Evolutionary conservation across 2,797 vertebrate species (phyloP).

Genomic region (Triplophysa yarkandensis): DNA sequence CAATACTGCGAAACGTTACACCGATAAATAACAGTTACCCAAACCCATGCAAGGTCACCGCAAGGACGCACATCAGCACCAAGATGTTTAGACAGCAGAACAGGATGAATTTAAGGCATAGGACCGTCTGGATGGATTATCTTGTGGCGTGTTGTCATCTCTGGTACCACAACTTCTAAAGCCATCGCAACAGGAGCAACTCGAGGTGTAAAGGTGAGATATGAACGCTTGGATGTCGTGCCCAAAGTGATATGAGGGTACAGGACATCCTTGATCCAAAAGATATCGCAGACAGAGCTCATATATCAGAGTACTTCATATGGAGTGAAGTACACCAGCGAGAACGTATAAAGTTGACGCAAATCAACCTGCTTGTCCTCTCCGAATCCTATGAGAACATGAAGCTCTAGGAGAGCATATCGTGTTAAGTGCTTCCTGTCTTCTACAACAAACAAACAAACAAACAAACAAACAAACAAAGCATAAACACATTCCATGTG

Average conservation of each 20-base stretch:
- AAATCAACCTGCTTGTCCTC: conserved; percentile 14
- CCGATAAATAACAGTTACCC: conserved; percentile 27
- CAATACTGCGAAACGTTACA: conserved; percentile 37
- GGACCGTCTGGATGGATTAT: not conserved
- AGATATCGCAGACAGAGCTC: too few species aligned
- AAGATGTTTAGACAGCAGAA: not conserved
- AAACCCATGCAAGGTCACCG: conserved; percentile 56
- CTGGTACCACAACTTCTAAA: conserved; percentile 61
- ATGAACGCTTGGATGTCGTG: too few species aligned
- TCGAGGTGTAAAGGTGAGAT: too few species aligned
- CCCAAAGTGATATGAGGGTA: too few species aligned
- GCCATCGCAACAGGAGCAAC: not conserved
- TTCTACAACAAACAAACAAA: conserved; percentile 20
- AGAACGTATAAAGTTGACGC: too few species aligned
- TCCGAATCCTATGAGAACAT: conserved; percentile 16
- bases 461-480: not conserved
- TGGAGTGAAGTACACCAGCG: too few species aligned
- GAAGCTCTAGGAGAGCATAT: conserved; percentile 1
- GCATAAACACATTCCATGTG: not conserved
- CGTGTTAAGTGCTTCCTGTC: not conserved
- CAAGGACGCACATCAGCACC: conserved; percentile 55
- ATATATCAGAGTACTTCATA: too few species aligned
- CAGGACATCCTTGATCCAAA: too few species aligned
- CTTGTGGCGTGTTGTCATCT: too few species aligned
- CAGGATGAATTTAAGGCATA: not conserved